phyloP scores from a whole-genome alignment of 2,113 vertebrate genomes.

The Poecilia latipinna region DNA sequence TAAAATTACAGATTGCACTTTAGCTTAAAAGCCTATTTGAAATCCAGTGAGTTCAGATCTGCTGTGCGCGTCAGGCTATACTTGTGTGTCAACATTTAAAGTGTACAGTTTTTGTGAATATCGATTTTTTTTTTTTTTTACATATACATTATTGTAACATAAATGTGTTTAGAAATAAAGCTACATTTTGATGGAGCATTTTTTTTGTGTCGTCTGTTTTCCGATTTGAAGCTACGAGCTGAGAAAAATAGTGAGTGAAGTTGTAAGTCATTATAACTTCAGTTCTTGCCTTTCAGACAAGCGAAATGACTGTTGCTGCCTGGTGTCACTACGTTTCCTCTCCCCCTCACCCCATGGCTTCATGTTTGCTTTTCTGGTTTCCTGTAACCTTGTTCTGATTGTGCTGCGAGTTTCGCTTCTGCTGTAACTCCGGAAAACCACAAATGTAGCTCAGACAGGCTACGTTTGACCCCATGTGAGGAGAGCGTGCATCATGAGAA shows the following conservation, averaged over 20 bases:
- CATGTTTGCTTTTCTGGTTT: constrained; percentile 42
- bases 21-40: constrained; percentile 24
- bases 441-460: constrained; percentile 49
- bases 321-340: constrained; percentile 28
- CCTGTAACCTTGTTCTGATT: constrained; percentile 53
- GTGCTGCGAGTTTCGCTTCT: constrained; percentile 62
- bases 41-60: constrained; percentile 28
- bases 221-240: too few species aligned
- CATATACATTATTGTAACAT: constrained; percentile 60
- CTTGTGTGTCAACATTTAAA: constrained; percentile 19
- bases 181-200: background rate
- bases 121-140: constrained; percentile 21
- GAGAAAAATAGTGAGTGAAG: background rate
- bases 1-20: constrained; percentile 33
- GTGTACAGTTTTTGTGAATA: constrained; percentile 69
- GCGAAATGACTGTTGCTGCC: constrained; percentile 21
- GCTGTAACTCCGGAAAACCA: constrained; percentile 66
- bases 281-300: background rate
- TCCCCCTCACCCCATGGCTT: constrained; percentile 17
- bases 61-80: constrained; percentile 8
- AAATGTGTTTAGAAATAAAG: constrained; percentile 64
- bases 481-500: constrained; percentile 34
- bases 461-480: constrained; percentile 17
- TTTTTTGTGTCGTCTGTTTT: background rate
- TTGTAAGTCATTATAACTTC: background rate